Conservation (phyloP, 2,888 invertebrate species). For the Eupithecia centaureata region DNA sequence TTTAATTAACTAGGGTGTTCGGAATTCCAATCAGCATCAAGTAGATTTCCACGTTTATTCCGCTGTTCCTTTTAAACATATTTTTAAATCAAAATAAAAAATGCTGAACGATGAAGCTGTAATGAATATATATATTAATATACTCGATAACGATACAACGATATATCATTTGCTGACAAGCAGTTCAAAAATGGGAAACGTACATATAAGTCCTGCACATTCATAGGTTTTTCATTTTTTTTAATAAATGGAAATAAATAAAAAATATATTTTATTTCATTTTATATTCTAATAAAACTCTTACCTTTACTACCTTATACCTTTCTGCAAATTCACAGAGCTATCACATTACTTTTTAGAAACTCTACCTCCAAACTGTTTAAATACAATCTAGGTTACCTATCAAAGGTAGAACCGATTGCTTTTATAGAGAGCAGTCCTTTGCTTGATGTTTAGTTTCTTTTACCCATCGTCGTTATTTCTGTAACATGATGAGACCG, state of each 20-base stretch:
- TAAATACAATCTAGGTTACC: conserved; percentile 14
- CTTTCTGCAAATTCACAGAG: not conserved
- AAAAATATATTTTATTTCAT: no score
- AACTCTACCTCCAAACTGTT: conserved; percentile 7
- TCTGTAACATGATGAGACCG: conserved; percentile 26
- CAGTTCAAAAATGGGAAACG: no score
- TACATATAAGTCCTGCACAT: no score
- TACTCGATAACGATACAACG: no score
- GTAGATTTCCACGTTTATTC: not conserved
- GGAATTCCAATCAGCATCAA: not conserved
- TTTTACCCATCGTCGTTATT: conserved; percentile 16
- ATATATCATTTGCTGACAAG: no score
- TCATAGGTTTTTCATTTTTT: no score
- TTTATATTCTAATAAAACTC: not conserved
- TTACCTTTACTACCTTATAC: no score
- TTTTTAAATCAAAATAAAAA: not conserved
- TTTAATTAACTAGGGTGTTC: not conserved
- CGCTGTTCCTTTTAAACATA: not conserved
- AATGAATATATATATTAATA: no score
- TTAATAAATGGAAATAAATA: no score
- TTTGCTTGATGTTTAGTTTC: conserved; percentile 6
- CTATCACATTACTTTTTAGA: conserved; percentile 6
- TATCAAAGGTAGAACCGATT: conserved; percentile 19
- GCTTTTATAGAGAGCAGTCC: conserved; percentile 16
- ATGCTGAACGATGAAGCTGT: no score